These are phyloP conservation scores for Cydia amplana DNA, from an alignment of 1,140 invertebrate genomes.

Conservation along the genomic window DNA sequence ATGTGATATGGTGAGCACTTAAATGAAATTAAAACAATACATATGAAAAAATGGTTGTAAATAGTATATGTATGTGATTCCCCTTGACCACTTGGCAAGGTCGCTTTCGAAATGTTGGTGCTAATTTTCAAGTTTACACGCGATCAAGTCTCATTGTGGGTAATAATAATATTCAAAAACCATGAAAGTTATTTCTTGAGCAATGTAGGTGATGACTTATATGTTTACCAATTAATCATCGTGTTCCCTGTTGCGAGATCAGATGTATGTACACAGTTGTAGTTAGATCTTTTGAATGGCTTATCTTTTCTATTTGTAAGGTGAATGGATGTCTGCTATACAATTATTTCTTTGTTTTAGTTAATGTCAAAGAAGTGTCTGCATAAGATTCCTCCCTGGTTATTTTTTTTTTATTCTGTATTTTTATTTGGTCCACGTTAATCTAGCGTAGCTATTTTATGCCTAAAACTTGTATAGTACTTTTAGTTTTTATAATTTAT, in stretches of 20 bases:
- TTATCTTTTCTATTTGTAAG: background rate
- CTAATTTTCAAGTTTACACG: too few species aligned
- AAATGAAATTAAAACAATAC: too few species aligned
- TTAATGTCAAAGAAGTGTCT: background rate
- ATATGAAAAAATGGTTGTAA: too few species aligned
- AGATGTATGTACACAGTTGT: background rate
- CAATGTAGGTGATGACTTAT: too few species aligned
- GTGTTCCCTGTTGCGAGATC: background rate
- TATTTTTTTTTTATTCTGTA: slow-evolving; percentile 27
- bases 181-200: too few species aligned
- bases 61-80: too few species aligned
- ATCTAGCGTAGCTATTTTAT: background rate
- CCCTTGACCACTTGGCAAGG: too few species aligned
- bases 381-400: background rate
- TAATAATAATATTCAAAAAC: too few species aligned
- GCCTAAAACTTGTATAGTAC: background rate
- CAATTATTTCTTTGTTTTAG: slow-evolving; percentile 15
- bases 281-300: background rate
- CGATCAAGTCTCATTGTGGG: too few species aligned
- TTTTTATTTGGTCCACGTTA: background rate
- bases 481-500: background rate
- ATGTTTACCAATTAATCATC: background rate
- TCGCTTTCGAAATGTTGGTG: too few species aligned
- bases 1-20: too few species aligned
- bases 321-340: background rate